Conservation (phyloP, 2,888 invertebrate species). For the Sceliomorpha sp. region DNA sequence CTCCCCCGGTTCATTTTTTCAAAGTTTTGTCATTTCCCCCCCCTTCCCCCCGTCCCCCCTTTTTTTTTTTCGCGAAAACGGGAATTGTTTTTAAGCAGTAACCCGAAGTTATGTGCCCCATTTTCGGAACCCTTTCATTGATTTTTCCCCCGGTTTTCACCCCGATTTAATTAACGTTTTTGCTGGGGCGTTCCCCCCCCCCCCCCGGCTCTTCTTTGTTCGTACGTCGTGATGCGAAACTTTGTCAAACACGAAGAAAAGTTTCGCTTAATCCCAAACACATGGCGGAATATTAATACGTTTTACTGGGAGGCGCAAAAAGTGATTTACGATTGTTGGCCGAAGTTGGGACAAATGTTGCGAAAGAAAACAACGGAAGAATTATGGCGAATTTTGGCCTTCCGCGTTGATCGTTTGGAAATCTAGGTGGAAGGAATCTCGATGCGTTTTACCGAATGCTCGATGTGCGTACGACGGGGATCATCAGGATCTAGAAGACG, state of each 20-base stretch:
- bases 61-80: too few species aligned
- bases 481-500: conserved; percentile 59
- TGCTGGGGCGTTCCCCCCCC: conserved; percentile 60
- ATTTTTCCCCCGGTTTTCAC: conserved; percentile 76
- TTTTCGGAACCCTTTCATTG: conserved; percentile 73
- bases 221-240: conserved; percentile 19
- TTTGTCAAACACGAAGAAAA: conserved; percentile 25
- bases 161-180: conserved; percentile 75
- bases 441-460: conserved; percentile 66
- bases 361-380: too few species aligned
- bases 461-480: conserved; percentile 58
- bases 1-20: too few species aligned
- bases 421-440: not conserved
- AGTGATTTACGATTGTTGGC: not conserved
- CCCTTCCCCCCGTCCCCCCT: too few species aligned
- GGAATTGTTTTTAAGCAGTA: too few species aligned
- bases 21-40: too few species aligned
- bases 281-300: conserved; percentile 36
- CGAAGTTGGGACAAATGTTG: too few species aligned
- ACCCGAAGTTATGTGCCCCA: too few species aligned
- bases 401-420: too few species aligned
- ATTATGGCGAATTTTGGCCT: too few species aligned
- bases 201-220: conserved; percentile 19
- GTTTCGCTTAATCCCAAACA: conserved; percentile 24
- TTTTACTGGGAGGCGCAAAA: conserved; percentile 8